Evolutionary conservation across 2,113 vertebrate genomes (phyloP).

Genomic region (Ellobius talpinus): DNA sequence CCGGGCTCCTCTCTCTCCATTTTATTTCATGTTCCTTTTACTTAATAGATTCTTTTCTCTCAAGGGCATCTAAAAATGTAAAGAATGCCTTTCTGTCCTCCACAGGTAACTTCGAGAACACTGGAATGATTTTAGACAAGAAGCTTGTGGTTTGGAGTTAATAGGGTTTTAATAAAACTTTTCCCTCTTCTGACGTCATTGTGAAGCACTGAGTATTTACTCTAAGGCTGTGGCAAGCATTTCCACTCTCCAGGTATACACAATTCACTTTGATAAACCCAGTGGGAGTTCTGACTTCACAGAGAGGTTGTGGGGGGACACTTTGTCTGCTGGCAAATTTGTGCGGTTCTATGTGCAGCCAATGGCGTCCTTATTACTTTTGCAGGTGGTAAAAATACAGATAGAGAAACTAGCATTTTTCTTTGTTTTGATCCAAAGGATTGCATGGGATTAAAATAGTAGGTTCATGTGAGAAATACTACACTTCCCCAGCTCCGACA

Average conservation of each 20-base stretch:
- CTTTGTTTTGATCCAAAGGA: not conserved
- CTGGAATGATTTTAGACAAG: conserved; percentile 50
- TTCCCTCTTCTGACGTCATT: conserved; percentile 40
- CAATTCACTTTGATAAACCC: conserved; percentile 14
- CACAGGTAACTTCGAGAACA: not conserved
- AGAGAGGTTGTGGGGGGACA: not conserved
- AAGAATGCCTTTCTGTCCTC: not conserved
- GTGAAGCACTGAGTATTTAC: conserved; percentile 37
- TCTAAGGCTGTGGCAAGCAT: not conserved
- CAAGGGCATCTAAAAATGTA: conserved; percentile 35
- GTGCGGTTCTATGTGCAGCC: not conserved
- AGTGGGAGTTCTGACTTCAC: not conserved
- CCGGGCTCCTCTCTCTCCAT: not conserved
- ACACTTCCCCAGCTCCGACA: not conserved
- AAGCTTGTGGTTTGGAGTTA: conserved; percentile 63
- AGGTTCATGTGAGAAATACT: not conserved
- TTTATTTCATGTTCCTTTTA: conserved; percentile 7
- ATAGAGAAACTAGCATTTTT: not conserved
- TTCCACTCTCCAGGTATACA: conserved; percentile 6
- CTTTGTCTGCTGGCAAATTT: not conserved
- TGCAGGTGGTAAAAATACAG: not conserved
- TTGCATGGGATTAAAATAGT: not conserved
- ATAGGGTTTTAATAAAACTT: conserved; percentile 65
- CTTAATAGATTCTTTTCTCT: not conserved
- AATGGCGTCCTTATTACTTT: not conserved